These are phyloP conservation scores for Polylopha cassiicola DNA, from an alignment of 2,888 invertebrate species.

Conservation along the genomic window DNA sequence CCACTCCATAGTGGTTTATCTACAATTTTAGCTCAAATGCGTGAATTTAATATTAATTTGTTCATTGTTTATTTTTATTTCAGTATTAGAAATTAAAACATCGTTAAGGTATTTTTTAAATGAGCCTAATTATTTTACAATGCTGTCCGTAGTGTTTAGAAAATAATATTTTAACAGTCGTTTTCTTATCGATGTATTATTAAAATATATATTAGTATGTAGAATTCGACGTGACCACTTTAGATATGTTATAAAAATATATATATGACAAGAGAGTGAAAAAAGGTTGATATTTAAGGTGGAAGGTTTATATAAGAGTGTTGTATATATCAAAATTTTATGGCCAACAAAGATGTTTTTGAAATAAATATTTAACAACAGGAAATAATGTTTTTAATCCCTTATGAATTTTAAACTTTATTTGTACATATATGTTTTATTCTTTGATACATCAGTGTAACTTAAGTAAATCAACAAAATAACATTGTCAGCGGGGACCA, in stretches of 20 bases:
- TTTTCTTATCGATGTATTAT: too few species aligned
- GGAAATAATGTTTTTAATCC: slow-evolving; percentile 22
- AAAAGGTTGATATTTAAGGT: slow-evolving; percentile 4
- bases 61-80: too few species aligned
- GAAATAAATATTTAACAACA: slow-evolving; percentile 24
- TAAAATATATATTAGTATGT: too few species aligned
- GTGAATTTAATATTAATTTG: too few species aligned
- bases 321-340: slow-evolving; percentile 9
- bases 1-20: too few species aligned
- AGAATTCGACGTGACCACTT: too few species aligned
- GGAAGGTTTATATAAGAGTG: slow-evolving; percentile 4
- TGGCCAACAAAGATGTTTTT: slow-evolving; percentile 3
- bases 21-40: too few species aligned
- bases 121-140: too few species aligned
- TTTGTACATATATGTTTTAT: slow-evolving; percentile 24
- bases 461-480: slow-evolving; percentile 19
- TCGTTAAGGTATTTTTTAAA: too few species aligned
- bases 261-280: slow-evolving; percentile 1
- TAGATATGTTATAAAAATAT: slow-evolving; percentile 8
- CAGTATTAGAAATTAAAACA: too few species aligned
- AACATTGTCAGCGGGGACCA: slow-evolving; percentile 7
- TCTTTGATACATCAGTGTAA: slow-evolving; percentile 24
- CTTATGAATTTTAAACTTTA: slow-evolving; percentile 15
- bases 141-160: too few species aligned
- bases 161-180: too few species aligned